These are phyloP conservation scores for Novumbra hubbsi DNA, from an alignment of 2,797 vertebrate species.

Conservation along the genomic window DNA sequence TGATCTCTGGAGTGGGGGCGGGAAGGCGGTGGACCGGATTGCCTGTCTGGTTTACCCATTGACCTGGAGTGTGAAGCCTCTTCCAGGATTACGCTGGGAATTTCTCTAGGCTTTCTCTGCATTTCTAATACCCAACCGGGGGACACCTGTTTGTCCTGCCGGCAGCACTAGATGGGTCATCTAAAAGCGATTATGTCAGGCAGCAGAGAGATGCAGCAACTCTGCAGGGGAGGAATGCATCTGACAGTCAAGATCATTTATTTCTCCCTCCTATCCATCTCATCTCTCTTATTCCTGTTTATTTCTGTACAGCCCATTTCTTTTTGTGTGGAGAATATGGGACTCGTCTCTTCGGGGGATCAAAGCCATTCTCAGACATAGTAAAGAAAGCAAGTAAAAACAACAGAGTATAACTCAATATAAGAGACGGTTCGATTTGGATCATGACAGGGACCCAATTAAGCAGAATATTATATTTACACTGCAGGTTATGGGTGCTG, in stretches of 20 bases:
- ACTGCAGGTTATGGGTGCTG: conserved; percentile 33
- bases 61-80: conserved; percentile 9
- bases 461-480: conserved; percentile 48
- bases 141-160: conserved; percentile 17
- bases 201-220: conserved; percentile 18
- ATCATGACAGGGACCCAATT: conserved; percentile 37
- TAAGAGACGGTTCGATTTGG: conserved; percentile 41
- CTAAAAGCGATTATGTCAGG: conserved; percentile 27
- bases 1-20: background rate
- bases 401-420: conserved; percentile 26
- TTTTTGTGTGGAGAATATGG: conserved; percentile 3
- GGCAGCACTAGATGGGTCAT: conserved; percentile 24
- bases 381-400: conserved; percentile 7
- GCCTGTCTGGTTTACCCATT: background rate
- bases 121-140: conserved; percentile 22
- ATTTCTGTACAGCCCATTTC: conserved; percentile 11
- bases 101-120: conserved; percentile 9
- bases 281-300: background rate
- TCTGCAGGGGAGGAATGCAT: background rate
- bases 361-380: background rate
- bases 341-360: conserved; percentile 12
- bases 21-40: background rate
- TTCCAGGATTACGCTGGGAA: conserved; percentile 24
- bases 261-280: conserved; percentile 9
- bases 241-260: conserved; percentile 18